Evolutionary conservation across 2,888 invertebrate species (phyloP), one percentile per base, ranked within the genome.

Genomic region (Timandra comae): DNA sequence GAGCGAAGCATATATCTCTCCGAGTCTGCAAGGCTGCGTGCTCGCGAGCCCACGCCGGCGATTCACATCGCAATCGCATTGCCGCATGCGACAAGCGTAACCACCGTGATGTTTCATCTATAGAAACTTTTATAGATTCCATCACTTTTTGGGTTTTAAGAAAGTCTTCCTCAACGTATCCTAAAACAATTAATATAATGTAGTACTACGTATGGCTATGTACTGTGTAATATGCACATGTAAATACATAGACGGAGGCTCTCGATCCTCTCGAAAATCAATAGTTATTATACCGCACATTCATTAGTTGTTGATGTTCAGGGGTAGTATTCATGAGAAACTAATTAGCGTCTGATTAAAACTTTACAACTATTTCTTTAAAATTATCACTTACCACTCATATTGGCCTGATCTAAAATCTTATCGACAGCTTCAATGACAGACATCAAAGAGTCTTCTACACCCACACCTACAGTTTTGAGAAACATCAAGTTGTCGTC

Each of bases 1-100:
- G 97, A 2, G 96, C 93, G 66, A 96, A 96, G 69, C 96, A 95
- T 8, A 95, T 93, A 73, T 97, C 96, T 33, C 97, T 81, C 21
- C 97, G 84, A 37, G 70, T 71, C 46, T 95, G 95, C 53, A 94
- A 88, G 3, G 93, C 90, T n/a, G 87, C 82, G 33, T 87, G 65
- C 38, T 91, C 91, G 8, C 91, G 77, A 35, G 92, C 91, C 48
- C 93, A 94, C 29, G 89, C 88, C 43, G 92, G 90, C 20, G 92
- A 88, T 57, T 94, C 93, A 68, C 93, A 93, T 49, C 94, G 91
- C 12, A 96, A 88, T 3, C 95, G 85, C 64, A 94, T 90, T 7
- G 95, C 94, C 3, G 94, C 94, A 75, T 95, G 95, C 16, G 94
- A 93, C 2, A 95, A 79, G 13, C 94, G 86, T 12, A 68, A 47